Evolutionary conservation across 2,113 vertebrate species (phyloP).

Genomic region (Siphamia tubifer): DNA sequence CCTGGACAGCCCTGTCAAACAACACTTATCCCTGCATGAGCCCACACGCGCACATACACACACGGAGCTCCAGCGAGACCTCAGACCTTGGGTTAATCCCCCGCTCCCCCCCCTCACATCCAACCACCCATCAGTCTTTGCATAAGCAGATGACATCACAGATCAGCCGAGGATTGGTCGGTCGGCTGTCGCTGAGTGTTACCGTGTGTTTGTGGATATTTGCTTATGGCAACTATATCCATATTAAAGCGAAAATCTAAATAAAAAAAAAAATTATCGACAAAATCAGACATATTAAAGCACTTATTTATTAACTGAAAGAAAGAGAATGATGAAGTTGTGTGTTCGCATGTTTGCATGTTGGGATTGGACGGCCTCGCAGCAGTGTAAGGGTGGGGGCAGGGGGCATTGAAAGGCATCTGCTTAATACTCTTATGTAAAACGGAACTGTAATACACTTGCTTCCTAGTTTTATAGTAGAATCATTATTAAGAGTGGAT

Average conservation of each 20-base stretch:
- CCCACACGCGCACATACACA: constrained; percentile 16
- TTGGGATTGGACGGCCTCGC: constrained; percentile 46
- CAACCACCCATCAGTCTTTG: constrained; percentile 71
- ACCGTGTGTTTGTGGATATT: constrained; percentile 9
- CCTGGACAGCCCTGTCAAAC: constrained; percentile 58
- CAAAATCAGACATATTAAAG: no score
- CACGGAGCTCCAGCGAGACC: constrained; percentile 39
- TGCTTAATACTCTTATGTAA: constrained; percentile 83
- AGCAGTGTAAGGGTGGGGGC: constrained; percentile 12
- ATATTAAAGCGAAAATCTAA: no score
- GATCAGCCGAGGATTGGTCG: constrained; percentile 55
- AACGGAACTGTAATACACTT: constrained; percentile 74
- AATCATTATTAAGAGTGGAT: constrained; percentile 69
- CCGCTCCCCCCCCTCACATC: constrained; percentile 35
- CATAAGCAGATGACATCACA: constrained; percentile 80
- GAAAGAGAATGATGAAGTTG: not conserved
- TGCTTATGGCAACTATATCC: constrained; percentile 20
- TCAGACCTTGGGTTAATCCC: constrained; percentile 77
- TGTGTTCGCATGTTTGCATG: constrained; percentile 10
- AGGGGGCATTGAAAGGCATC: constrained; percentile 66
- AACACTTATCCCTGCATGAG: constrained; percentile 75
- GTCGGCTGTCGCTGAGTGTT: constrained; percentile 15
- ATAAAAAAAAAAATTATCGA: not conserved
- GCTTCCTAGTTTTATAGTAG: constrained; percentile 42
- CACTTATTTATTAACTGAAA: no score